Percentiles rank a stretch among this genome's conserved stretches.
Conservation (phyloP, 1,140 invertebrate genomes). For the Calliphora vicina region DNA sequence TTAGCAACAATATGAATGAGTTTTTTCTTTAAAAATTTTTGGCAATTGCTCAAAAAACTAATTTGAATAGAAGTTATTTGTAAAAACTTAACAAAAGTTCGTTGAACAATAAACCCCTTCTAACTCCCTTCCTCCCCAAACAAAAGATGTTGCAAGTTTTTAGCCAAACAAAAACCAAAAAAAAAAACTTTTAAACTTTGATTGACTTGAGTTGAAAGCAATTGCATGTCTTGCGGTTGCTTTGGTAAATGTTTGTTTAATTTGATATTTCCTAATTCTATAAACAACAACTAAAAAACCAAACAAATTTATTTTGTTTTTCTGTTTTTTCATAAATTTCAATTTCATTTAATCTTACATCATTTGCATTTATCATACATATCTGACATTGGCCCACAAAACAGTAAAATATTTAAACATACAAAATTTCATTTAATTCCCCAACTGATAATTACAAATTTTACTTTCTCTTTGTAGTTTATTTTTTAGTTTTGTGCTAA, state of each 20-base stretch:
- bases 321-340: background rate
- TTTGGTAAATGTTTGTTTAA: background rate
- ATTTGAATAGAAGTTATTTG: background rate
- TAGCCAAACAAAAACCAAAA: background rate
- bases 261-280: background rate
- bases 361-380: background rate
- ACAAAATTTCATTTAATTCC: background rate
- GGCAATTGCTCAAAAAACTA: no score
- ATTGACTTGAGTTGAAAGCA: background rate
- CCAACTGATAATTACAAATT: background rate
- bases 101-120: background rate
- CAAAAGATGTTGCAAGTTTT: background rate
- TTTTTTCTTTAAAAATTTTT: background rate
- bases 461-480: background rate
- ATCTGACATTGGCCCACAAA: background rate
- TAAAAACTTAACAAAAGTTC: background rate
- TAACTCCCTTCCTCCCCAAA: no score
- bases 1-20: background rate
- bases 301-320: background rate
- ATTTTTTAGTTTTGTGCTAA: background rate
- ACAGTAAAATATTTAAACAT: background rate
- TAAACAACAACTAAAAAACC: background rate
- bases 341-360: background rate
- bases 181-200: background rate
- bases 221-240: background rate